These are phyloP conservation scores for Apodemia mormo DNA, from an alignment of 2,888 invertebrate species.

Conservation along the genomic window DNA sequence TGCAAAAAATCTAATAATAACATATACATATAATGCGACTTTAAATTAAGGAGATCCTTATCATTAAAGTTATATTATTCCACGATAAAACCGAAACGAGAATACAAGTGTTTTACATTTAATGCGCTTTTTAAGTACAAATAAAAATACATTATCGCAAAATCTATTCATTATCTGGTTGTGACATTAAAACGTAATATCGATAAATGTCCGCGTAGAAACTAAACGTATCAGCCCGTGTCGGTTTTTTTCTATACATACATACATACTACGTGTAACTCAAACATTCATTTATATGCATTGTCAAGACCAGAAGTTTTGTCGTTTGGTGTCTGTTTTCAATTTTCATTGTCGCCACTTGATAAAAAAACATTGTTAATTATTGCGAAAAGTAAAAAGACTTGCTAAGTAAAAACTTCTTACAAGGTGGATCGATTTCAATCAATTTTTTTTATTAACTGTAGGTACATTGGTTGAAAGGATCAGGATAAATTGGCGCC, in stretches of 20 bases:
- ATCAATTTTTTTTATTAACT: no score
- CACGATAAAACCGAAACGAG: neutral
- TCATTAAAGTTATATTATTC: neutral
- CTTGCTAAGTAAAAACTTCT: no score
- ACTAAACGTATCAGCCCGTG: constrained; percentile 32
- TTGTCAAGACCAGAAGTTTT: no score
- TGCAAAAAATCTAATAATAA: neutral
- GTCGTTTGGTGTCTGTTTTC: no score
- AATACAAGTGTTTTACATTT: neutral
- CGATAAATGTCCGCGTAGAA: constrained; percentile 37
- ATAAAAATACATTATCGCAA: constrained; percentile 17
- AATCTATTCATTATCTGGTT: constrained; percentile 25
- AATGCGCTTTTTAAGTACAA: neutral
- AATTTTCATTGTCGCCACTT: neutral
- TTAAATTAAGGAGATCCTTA: neutral
- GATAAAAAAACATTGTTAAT: neutral
- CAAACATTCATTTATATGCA: neutral
- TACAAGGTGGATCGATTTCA: no score
- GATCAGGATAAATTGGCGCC: no score
- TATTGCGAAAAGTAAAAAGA: neutral
- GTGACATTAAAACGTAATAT: constrained; percentile 26
- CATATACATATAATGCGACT: neutral
- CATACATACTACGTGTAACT: neutral
- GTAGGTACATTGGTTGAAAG: no score
- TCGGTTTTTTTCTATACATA: neutral